Base-by-base conservation (phyloP, 2,888 invertebrate genomes). In the Rhaphigaster nebulosa region DNA sequence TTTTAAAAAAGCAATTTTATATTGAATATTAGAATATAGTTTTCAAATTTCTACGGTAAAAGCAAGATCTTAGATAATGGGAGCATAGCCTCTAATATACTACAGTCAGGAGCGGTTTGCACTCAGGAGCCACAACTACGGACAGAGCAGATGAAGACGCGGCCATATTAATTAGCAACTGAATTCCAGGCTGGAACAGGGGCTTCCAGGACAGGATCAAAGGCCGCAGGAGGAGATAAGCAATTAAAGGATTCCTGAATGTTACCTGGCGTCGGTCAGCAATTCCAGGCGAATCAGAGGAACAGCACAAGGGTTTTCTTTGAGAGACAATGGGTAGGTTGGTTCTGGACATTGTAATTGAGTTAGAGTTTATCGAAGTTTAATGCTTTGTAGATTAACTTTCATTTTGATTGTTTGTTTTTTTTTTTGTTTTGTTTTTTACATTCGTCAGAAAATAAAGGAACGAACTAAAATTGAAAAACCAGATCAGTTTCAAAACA, bases 91-190 rank as follows among this genome's bases (percentile, higher is more conserved):
- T 10, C 34, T 34, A 76, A 76, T 76, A 29, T 65, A 65, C 5
- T 29, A 29, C 8, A 26, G 4, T 1, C 1, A 60, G 8, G n/a
- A n/a, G n/a, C n/a, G n/a, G n/a, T n/a, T n/a, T n/a, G n/a, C n/a
- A n/a, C n/a, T n/a, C n/a, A n/a, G 70, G 38, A 76, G 38, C 70
- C 70, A 38, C 70, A 76, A 29, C 34, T 76, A 76, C 38, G 70
- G 38, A 76, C 3, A 34, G 18, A 18, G 65, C 18, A 34, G 29
- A 76, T 76, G 38, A 76, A 76, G 34, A 76, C 70, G 2, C 5
- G 34, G 34, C 20, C 5, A 20, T 6, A 76, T 76, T 76, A 76
- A 76, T 76, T 76, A 76, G 34, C 34, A 12, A 2, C 38, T 10
- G 20, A 76, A 76, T 76, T 76, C 70, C 34, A 38, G 70, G 29